Evolutionary conservation across 2,888 invertebrate genomes (phyloP).

Genomic region (Xestobium rufovillosum): DNA sequence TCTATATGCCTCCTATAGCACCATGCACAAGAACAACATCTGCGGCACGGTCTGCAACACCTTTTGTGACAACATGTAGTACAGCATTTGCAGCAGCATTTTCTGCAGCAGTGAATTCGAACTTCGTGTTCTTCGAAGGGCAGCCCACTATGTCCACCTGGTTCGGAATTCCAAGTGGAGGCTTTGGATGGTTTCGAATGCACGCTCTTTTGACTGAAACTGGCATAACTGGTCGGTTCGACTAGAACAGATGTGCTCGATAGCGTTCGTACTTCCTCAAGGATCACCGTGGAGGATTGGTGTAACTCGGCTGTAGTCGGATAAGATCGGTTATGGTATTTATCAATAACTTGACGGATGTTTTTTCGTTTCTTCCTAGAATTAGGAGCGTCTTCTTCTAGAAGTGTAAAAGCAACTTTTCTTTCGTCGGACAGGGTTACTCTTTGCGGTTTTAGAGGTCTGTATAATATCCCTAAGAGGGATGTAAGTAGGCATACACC

Average conservation of each 20-base stretch:
- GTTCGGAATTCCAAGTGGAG: background rate
- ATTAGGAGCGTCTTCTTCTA: too few relatives aligned
- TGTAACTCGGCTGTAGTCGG: constrained; percentile 23
- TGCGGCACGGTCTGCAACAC: constrained; percentile 13
- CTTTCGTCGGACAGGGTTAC: constrained; percentile 23
- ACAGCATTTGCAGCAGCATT: background rate
- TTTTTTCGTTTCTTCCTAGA: too few relatives aligned
- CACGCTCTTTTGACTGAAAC: background rate
- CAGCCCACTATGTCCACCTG: background rate
- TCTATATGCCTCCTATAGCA: constrained; percentile 5
- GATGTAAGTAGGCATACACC: constrained; percentile 18
- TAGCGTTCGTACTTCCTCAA: background rate
- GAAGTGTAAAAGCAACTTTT: too few relatives aligned
- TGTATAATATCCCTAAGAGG: constrained; percentile 27
- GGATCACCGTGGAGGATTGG: background rate
- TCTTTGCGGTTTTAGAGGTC: constrained; percentile 28
- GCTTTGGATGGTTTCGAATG: background rate
- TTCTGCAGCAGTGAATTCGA: background rate
- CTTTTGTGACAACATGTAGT: constrained; percentile 16
- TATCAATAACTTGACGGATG: constrained; percentile 10
- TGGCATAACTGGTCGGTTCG: too few relatives aligned
- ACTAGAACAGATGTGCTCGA: background rate
- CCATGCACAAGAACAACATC: constrained; percentile 12
- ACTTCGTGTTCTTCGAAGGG: background rate
- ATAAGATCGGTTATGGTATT: constrained; percentile 18